Base-by-base conservation (phyloP, 1,140 invertebrate species). In the Lutraria rhynchaena region DNA sequence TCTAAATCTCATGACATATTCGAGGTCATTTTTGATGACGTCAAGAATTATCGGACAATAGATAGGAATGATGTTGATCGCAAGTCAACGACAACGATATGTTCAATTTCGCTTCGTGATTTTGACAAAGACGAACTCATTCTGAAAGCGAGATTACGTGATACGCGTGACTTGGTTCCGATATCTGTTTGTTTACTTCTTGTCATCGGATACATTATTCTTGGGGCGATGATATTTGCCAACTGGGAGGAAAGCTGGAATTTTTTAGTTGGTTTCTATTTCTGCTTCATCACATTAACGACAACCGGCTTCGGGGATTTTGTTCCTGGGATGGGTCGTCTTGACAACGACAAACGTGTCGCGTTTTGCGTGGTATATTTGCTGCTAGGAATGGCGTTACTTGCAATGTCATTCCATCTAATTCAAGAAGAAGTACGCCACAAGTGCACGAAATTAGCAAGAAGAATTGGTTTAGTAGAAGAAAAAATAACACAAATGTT, bases 361-460 rank as follows among this genome's bases (percentile, higher is more conserved):
- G 83, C 88, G 0, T 57, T 88, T 1, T 87, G 86, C 49, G 75
- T 96, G 90, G 93, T 96, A 0, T 98, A 98, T 91, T 91, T 98
- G 46, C 93, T 98, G 51, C 94, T 98, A 81, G 97, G 97, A 35
- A 94, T 98, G 41, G 96, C 97, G 19, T 92, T 98, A 31, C 95
- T 98, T 83, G 97, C 97, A 0, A 98, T 97, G 96, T 96, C 96
- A 63, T 98, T 98, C 88, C 97, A 96, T 91, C 93, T 98, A 41
- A 95, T 98, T 73, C 97, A 98, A 91, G 97, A 98, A 83, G 96
- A 98, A 91, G 95, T 98, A 0, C 94, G 96, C 53, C 93, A 94
- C 83, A 95, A 96, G 87, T 96, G 95, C 92, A 94, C 94, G 87
- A 94, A 95, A 73, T 91, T 96, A 31, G 82, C 61, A 0, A 37